Evolutionary conservation across 2,113 vertebrate genomes (phyloP).

Genomic region (Telmatochromis sp.): DNA sequence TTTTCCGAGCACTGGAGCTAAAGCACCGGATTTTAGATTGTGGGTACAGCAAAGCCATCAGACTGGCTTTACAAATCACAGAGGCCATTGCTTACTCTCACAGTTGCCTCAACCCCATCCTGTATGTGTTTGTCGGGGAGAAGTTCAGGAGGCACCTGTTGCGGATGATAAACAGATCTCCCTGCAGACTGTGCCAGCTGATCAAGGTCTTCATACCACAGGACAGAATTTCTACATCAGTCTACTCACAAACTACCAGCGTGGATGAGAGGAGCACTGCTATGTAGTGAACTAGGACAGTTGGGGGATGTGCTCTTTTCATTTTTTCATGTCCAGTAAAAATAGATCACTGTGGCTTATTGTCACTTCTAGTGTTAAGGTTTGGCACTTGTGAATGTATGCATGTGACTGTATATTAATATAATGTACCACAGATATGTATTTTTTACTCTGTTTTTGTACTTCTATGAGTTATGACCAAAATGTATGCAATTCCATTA

Average conservation of each 20-base stretch:
- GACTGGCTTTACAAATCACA: slow-evolving; percentile 35
- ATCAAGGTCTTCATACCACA: slow-evolving; percentile 45
- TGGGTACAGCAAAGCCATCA: slow-evolving; percentile 41
- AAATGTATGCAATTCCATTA: neutral
- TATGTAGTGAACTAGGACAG: slow-evolving; percentile 23
- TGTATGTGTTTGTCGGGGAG: slow-evolving; percentile 70
- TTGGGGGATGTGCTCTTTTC: neutral
- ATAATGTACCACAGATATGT: neutral
- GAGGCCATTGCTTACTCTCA: slow-evolving; percentile 66
- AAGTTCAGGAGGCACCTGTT: slow-evolving; percentile 64
- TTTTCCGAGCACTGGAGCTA: slow-evolving; percentile 51
- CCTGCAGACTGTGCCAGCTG: slow-evolving; percentile 37
- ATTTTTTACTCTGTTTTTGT: neutral
- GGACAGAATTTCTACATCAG: slow-evolving; percentile 16
- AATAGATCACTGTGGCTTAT: neutral
- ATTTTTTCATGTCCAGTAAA: neutral
- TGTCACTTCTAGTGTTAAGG: neutral
- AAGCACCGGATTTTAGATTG: fast-evolving
- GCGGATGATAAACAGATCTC: slow-evolving; percentile 43
- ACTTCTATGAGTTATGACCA: neutral
- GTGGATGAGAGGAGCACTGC: slow-evolving; percentile 48
- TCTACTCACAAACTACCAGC: slow-evolving; percentile 59
- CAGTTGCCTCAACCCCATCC: slow-evolving; percentile 69
- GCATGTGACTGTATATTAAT: neutral
- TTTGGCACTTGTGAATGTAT: neutral